Evolutionary conservation across 2,888 invertebrate species (phyloP).

Genomic region (Ornithoptera alexandrae): DNA sequence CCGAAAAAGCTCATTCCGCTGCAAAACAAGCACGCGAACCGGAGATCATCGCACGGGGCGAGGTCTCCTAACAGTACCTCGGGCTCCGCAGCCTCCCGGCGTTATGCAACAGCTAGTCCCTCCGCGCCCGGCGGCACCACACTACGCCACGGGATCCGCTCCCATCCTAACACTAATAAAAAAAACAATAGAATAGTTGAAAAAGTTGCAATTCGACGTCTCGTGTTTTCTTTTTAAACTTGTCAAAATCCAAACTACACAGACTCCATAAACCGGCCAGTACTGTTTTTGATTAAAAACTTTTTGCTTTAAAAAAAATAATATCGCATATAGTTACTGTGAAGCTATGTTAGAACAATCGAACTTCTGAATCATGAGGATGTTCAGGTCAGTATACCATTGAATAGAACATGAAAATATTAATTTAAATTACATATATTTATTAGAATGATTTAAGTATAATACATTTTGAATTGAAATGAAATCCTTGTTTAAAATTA

Average conservation of each 20-base stretch:
- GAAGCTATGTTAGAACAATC: conserved; percentile 14
- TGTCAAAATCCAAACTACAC: neutral
- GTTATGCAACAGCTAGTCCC: conserved; percentile 75
- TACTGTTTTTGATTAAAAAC: neutral
- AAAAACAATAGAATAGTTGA: neutral
- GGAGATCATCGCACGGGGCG: conserved; percentile 75
- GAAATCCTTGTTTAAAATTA: no score
- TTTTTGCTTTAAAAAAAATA: conserved; percentile 4
- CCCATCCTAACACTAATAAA: conserved; percentile 14
- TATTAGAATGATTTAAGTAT: no score
- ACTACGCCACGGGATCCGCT: conserved; percentile 51
- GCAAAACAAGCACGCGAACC: conserved; percentile 70
- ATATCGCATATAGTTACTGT: neutral
- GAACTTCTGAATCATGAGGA: conserved; percentile 37
- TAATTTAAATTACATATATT: no score
- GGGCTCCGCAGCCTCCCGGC: conserved; percentile 63
- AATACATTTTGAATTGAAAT: no score
- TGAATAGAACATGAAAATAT: no score
- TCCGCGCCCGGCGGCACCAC: conserved; percentile 56
- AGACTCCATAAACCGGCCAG: neutral
- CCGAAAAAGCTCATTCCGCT: conserved; percentile 72
- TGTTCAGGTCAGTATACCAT: conserved; percentile 40
- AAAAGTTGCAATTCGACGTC: neutral
- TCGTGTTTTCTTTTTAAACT: neutral
- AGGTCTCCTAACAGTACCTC: conserved; percentile 78